phyloP scores from a whole-genome alignment of 2,888 invertebrate genomes.

The Allolobophora icterica region DNA sequence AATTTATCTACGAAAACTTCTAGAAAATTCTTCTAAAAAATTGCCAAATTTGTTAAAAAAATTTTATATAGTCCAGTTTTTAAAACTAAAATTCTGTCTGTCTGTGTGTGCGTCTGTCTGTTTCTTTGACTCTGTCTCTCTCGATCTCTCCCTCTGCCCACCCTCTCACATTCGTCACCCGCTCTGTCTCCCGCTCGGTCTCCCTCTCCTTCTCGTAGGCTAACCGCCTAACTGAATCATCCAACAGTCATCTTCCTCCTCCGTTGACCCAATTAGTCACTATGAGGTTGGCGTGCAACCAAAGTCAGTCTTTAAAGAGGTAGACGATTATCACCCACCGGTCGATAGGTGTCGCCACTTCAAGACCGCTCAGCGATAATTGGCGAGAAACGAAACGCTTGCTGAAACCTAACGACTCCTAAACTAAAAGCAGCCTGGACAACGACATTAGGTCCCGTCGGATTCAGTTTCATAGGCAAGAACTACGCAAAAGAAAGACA shows the following conservation, averaged over 20 bases:
- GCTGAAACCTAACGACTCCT: constrained; percentile 12
- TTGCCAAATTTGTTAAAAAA: too few species aligned
- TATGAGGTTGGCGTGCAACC: too few species aligned
- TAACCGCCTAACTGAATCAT: constrained; percentile 9
- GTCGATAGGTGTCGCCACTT: not conserved
- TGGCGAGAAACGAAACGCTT: not conserved
- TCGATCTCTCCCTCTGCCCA: not conserved
- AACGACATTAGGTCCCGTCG: not conserved
- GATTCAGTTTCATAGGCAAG: not conserved
- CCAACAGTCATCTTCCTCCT: not conserved
- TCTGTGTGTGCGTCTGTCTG: too few species aligned
- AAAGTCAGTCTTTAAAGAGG: not conserved
- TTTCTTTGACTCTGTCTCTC: not conserved
- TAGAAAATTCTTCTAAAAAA: too few species aligned
- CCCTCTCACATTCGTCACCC: too few species aligned
- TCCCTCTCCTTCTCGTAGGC: not conserved
- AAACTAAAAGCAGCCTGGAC: not conserved
- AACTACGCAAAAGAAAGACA: too few species aligned
- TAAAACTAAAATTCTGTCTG: too few species aligned
- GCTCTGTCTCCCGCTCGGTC: too few species aligned
- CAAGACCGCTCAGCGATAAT: constrained; percentile 3
- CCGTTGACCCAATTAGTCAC: not conserved
- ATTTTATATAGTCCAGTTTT: too few species aligned
- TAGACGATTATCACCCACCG: constrained; percentile 12
- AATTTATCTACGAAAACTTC: too few species aligned